phyloP scores from a whole-genome alignment of 1,140 invertebrate species.

The Cylas formicarius region DNA sequence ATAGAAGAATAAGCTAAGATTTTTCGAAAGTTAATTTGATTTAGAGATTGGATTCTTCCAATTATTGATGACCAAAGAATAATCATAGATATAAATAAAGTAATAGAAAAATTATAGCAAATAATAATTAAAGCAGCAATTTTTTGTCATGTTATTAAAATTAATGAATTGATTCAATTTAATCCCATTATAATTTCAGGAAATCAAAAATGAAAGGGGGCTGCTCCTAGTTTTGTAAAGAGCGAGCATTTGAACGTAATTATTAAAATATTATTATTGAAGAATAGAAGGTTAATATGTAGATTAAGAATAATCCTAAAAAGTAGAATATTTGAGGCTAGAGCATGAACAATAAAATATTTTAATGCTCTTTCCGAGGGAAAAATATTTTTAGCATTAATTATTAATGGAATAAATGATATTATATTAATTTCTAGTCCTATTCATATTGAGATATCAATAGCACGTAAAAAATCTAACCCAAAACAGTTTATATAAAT shows the following conservation, averaged over 20 bases:
- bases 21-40: constrained; percentile 47
- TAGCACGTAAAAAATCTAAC: no score
- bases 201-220: constrained; percentile 47
- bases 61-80: constrained; percentile 38
- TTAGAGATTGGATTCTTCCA: constrained; percentile 40
- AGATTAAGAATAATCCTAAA: constrained; percentile 41
- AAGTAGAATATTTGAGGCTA: constrained; percentile 45
- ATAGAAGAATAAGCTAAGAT: constrained; percentile 48
- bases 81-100: constrained; percentile 39
- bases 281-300: constrained; percentile 34
- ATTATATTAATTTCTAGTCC: constrained; percentile 51
- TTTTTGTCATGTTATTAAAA: constrained; percentile 49
- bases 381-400: constrained; percentile 41
- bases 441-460: no score
- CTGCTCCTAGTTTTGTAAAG: constrained; percentile 44
- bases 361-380: constrained; percentile 44
- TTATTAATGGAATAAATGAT: constrained; percentile 46
- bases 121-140: constrained; percentile 44
- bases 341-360: constrained; percentile 46
- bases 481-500: no score
- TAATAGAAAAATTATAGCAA: constrained; percentile 33
- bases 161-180: constrained; percentile 42
- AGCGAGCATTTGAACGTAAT: constrained; percentile 35
- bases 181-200: constrained; percentile 44
- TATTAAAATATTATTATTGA: constrained; percentile 26